Base-by-base conservation (phyloP, 2,113 vertebrate genomes). In the Sitta europaea region DNA sequence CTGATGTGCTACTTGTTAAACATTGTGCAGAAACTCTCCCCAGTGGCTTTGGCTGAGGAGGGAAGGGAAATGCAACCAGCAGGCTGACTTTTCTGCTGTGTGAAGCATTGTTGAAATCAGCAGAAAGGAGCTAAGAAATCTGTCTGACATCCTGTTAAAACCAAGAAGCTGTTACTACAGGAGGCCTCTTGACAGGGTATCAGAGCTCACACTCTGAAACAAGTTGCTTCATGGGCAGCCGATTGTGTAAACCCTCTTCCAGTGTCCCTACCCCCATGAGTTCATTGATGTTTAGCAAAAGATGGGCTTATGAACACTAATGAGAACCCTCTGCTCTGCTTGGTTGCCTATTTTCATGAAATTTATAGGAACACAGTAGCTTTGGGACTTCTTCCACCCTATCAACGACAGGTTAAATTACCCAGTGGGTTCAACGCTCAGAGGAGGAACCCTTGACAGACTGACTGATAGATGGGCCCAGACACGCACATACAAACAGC, bases 161-260 rank as follows among this genome's bases (percentile, higher is more conserved):
- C 28, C 50, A 92, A 95, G 86, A 76, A 94, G 24, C 84, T 94
- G 90, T 87, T 96, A 90, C 77, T 95, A 92, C 62, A 94, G 84
- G 50, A 95, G 77, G 95, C 84, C 91, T 95, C 94, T 96, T 96
- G 96, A 95, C 95, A 92, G 80, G 48, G 70, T 94, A 89, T 96
- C 94, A 90, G 70, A 87, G 78, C 83, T 88, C 87, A 96, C 29
- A 93, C 66, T 65, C 88, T 93, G 96, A 96, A 95, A 95, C 94
- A 94, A 93, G 90, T 93, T 95, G 81, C 94, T 96, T 97, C 96
- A 90, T 94, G 96, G 92, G 94, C 86, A 95, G 85, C 81, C 36
- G 0, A 82, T 96, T 81, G 81, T 94, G 78, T 82, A 96, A 96
- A 92, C 42, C 21, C 25, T 90, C 74, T 93, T 95, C 66, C 92